These are phyloP conservation scores for Mastacembelus armatus DNA, from an alignment of 2,797 vertebrate species.

Conservation along the genomic window DNA sequence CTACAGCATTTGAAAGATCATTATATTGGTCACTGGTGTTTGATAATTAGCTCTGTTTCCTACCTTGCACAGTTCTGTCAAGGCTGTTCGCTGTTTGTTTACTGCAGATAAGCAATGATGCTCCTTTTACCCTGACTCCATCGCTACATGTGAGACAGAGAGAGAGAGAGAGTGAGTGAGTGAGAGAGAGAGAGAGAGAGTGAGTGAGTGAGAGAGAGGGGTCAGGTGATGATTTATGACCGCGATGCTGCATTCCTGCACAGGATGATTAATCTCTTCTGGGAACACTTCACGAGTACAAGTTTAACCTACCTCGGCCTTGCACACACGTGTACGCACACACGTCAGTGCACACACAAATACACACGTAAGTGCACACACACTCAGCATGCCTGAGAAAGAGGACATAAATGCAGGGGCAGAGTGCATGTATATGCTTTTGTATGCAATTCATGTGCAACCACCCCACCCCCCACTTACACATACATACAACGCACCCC, in stretches of 20 bases:
- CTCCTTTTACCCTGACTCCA: slow-evolving; percentile 71
- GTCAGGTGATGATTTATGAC: slow-evolving; percentile 88
- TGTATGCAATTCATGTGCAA: slow-evolving; percentile 72
- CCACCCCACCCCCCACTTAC: slow-evolving; percentile 9
- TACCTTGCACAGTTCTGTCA: slow-evolving; percentile 50
- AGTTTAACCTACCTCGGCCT: slow-evolving; percentile 87
- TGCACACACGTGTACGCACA: slow-evolving; percentile 56
- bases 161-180: slow-evolving; percentile 41
- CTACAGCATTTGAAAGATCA: slow-evolving; percentile 10
- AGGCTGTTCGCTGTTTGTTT: slow-evolving; percentile 72
- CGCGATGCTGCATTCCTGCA: slow-evolving; percentile 83
- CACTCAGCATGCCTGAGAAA: slow-evolving; percentile 69
- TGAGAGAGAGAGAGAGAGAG: slow-evolving; percentile 51
- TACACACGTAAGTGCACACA: slow-evolving; percentile 10
- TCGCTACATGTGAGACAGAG: slow-evolving; percentile 57
- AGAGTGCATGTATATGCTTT: slow-evolving; percentile 74
- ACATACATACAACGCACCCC: slow-evolving; percentile 2
- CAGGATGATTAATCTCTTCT: slow-evolving; percentile 89
- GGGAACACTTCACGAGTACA: slow-evolving; percentile 87
- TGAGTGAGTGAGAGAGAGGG: too few relatives aligned
- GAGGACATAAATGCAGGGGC: slow-evolving; percentile 73
- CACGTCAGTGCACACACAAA: background rate
- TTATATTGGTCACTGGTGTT: slow-evolving; percentile 20
- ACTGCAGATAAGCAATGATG: slow-evolving; percentile 67
- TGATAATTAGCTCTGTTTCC: slow-evolving; percentile 58